Conservation (phyloP, 2,888 invertebrate species). For the Ypsolopha sequella region DNA sequence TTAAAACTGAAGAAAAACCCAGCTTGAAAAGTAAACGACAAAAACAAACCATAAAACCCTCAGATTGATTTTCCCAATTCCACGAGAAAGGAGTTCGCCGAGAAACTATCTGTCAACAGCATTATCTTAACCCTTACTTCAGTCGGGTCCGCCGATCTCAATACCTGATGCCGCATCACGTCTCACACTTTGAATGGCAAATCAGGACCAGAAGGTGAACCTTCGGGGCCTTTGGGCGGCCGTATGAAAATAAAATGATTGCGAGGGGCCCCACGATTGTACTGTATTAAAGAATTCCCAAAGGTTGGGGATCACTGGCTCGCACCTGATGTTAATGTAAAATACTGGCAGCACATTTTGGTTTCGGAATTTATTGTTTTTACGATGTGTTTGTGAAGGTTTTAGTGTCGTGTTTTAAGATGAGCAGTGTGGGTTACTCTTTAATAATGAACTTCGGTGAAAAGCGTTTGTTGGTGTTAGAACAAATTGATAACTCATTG, state of each 20-base stretch:
- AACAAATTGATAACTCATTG: too few relatives aligned
- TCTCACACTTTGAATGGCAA: constrained; percentile 61
- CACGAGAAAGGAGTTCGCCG: constrained; percentile 16
- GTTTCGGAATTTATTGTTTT: constrained; percentile 28
- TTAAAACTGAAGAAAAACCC: not conserved
- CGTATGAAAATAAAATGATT: constrained; percentile 69
- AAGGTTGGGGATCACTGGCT: constrained; percentile 28
- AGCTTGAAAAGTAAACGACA: not conserved
- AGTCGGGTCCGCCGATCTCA: constrained; percentile 30
- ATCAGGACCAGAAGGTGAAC: constrained; percentile 54
- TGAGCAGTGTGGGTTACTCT: not conserved
- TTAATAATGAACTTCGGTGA: too few relatives aligned
- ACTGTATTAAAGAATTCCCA: constrained; percentile 64
- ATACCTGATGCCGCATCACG: constrained; percentile 55
- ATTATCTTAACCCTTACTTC: constrained; percentile 49
- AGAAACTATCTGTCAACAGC: constrained; percentile 50
- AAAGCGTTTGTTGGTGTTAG: too few relatives aligned
- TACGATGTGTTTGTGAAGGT: not conserved
- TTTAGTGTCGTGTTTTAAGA: not conserved
- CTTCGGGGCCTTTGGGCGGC: constrained; percentile 57
- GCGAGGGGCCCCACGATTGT: constrained; percentile 43
- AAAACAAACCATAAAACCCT: constrained; percentile 15
- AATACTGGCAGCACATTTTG: constrained; percentile 25
- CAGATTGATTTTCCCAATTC: constrained; percentile 40
- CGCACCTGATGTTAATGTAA: constrained; percentile 57